These are phyloP conservation scores for Sebastes kiyomatsui DNA, from an alignment of 2,797 vertebrate species.

Conservation along the genomic window DNA sequence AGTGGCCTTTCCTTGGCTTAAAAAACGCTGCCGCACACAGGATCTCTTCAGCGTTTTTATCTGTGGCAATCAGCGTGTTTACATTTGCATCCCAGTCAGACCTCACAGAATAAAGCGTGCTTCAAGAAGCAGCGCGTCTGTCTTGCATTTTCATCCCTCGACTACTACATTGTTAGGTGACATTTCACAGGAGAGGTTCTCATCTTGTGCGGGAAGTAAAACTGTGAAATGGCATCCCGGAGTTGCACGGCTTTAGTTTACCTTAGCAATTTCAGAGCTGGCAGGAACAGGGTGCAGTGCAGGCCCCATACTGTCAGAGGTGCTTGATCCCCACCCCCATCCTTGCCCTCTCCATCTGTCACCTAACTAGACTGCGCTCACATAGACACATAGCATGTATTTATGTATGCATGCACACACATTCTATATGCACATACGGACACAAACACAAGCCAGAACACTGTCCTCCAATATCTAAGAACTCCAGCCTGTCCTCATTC, in stretches of 20 bases:
- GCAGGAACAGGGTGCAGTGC: constrained; percentile 71
- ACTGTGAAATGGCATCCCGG: constrained; percentile 55
- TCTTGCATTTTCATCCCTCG: constrained; percentile 24
- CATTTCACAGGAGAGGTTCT: constrained; percentile 48
- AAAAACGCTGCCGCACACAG: constrained; percentile 34
- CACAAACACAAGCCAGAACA: background rate
- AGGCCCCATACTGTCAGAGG: constrained; percentile 72
- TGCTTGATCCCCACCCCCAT: constrained; percentile 79
- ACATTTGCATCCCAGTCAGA: constrained; percentile 31
- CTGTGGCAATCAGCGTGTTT: constrained; percentile 33
- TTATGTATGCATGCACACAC: constrained; percentile 34
- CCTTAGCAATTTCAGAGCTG: constrained; percentile 64
- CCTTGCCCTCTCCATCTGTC: constrained; percentile 82
- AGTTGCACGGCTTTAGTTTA: constrained; percentile 53
- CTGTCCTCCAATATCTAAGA: background rate
- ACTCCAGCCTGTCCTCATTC: too few species aligned
- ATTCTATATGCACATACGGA: background rate
- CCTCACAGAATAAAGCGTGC: constrained; percentile 22
- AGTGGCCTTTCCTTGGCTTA: constrained; percentile 51
- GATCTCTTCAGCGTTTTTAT: constrained; percentile 48
- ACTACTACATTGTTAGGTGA: constrained; percentile 41
- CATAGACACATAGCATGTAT: constrained; percentile 35
- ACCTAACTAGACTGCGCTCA: constrained; percentile 62
- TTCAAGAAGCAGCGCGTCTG: constrained; percentile 6
- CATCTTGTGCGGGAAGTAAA: constrained; percentile 34